These are phyloP conservation scores for Proctacanthus coquilletti DNA, from an alignment of 1,140 invertebrate species.

Conservation along the genomic window DNA sequence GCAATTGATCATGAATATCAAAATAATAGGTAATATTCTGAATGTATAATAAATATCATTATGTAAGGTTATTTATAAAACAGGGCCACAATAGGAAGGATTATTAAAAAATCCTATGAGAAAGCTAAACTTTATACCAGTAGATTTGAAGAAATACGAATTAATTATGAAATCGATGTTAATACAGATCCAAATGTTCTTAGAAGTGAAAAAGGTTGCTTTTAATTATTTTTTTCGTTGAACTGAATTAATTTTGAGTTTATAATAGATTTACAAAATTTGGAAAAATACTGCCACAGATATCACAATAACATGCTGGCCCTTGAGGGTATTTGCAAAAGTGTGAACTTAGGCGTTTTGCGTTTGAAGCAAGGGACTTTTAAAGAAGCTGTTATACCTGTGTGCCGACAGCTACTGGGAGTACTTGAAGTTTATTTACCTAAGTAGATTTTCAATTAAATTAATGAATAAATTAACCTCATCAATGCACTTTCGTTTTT, in stretches of 20 bases:
- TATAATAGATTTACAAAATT: constrained; percentile 33
- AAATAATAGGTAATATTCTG: constrained; percentile 28
- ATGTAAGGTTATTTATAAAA: too few relatives aligned
- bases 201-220: constrained; percentile 29
- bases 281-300: constrained; percentile 40
- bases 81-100: constrained; percentile 31
- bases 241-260: constrained; percentile 7
- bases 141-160: constrained; percentile 46
- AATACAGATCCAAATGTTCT: constrained; percentile 38
- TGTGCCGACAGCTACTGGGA: constrained; percentile 46
- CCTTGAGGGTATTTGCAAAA: constrained; percentile 43
- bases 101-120: constrained; percentile 42
- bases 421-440: constrained; percentile 40
- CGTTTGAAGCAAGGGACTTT: constrained; percentile 51
- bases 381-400: constrained; percentile 49
- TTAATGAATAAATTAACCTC: constrained; percentile 19
- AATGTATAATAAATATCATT: constrained; percentile 3
- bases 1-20: constrained; percentile 35
- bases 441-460: constrained; percentile 24
- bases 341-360: constrained; percentile 48
- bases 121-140: constrained; percentile 43
- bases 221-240: background rate
- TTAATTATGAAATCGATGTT: constrained; percentile 55
- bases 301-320: constrained; percentile 41
- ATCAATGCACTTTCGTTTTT: background rate